Evolutionary conservation across 92 coral and sea anemone genomes (phyloP).

Genomic region (Scolanthus callimorphus): DNA sequence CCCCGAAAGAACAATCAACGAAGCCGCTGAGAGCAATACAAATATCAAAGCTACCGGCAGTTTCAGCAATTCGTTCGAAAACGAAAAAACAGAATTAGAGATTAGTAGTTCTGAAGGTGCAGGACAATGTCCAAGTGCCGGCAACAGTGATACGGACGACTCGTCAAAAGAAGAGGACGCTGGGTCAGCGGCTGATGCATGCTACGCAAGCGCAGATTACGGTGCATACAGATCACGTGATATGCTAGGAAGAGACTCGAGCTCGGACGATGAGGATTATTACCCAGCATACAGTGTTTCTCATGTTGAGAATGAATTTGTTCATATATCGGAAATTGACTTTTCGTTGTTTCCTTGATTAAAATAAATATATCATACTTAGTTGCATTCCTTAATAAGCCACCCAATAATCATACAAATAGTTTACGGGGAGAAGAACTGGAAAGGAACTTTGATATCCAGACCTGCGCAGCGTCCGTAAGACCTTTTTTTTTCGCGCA

Average conservation of each 20-base stretch:
- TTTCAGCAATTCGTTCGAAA: background rate
- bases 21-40: background rate
- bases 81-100: too few species aligned
- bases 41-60: too few species aligned
- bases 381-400: too few species aligned
- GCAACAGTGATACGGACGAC: too few species aligned
- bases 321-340: slow-evolving; percentile 75
- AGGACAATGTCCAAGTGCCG: too few species aligned
- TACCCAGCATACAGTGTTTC: background rate
- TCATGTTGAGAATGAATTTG: slow-evolving; percentile 46
- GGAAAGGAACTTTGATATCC: too few species aligned
- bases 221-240: slow-evolving; percentile 11
- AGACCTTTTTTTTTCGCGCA: too few species aligned
- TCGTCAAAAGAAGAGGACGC: too few species aligned
- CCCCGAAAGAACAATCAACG: background rate
- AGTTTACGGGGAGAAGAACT: too few species aligned
- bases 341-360: slow-evolving; percentile 80
- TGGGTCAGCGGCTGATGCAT: background rate
- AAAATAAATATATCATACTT: background rate
- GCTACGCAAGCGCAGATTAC: background rate
- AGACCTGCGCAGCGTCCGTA: too few species aligned
- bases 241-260: slow-evolving; percentile 55
- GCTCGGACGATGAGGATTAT: slow-evolving; percentile 45
- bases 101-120: too few species aligned
- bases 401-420: too few species aligned